A percentile compares a stretch with the other conserved stretches of the same genome.
Evolutionary conservation across 2,888 invertebrate species (phyloP).

Genomic region (Pammene fasciana): DNA sequence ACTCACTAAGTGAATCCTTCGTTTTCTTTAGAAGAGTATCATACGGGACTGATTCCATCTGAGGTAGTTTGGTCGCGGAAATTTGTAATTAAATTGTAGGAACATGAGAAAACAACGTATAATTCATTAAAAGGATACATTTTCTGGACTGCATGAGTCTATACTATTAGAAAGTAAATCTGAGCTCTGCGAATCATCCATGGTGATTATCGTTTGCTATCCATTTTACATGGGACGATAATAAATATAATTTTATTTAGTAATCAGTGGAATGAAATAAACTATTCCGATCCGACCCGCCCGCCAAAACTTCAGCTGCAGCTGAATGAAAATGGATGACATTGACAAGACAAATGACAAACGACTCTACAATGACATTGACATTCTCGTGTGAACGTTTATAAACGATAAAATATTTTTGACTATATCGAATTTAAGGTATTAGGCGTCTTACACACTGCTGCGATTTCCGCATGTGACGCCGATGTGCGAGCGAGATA

Average conservation of each 20-base stretch:
- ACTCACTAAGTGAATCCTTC: slow-evolving; percentile 52
- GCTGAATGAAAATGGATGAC: too few species aligned
- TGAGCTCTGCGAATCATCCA: slow-evolving; percentile 68
- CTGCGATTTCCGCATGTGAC: too few species aligned
- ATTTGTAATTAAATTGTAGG: slow-evolving; percentile 5
- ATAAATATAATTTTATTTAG: not conserved
- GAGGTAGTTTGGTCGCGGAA: slow-evolving; percentile 43
- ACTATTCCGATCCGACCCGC: too few species aligned
- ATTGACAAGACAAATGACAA: not conserved
- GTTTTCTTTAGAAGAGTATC: slow-evolving; percentile 56
- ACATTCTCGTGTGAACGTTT: not conserved
- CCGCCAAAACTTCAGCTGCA: slow-evolving; percentile 8
- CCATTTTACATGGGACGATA: slow-evolving; percentile 1
- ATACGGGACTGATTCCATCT: slow-evolving; percentile 58
- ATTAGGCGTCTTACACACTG: too few species aligned
- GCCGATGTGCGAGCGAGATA: too few species aligned
- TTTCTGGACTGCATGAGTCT: slow-evolving; percentile 48
- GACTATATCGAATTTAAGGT: too few species aligned
- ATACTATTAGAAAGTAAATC: slow-evolving; percentile 58
- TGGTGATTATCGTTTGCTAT: slow-evolving; percentile 40
- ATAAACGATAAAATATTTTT: not conserved
- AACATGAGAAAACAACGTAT: slow-evolving; percentile 29
- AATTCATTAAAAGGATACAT: slow-evolving; percentile 60
- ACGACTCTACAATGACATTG: not conserved
- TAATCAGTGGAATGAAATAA: too few species aligned